These are phyloP conservation scores for Ditula angustiorana DNA, from an alignment of 2,888 invertebrate species.

Conservation along the genomic window DNA sequence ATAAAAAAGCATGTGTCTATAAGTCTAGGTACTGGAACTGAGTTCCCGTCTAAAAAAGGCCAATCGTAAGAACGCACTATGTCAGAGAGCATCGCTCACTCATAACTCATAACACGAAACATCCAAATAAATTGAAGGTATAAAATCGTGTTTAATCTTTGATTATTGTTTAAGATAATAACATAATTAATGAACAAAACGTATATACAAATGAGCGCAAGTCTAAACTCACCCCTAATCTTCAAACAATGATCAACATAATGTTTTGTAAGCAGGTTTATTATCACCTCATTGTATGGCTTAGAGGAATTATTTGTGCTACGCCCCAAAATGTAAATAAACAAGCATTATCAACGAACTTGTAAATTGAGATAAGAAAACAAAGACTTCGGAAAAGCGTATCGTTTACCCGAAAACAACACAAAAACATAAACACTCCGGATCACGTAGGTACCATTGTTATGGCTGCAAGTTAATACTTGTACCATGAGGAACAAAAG, in stretches of 20 bases:
- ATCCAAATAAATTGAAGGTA: too few relatives aligned
- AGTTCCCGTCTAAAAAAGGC: too few relatives aligned
- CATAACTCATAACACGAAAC: too few relatives aligned
- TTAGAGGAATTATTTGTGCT: background rate
- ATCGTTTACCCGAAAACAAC: slow-evolving; percentile 24
- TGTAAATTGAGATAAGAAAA: slow-evolving; percentile 16
- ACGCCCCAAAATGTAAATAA: background rate
- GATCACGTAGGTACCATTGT: slow-evolving; percentile 16
- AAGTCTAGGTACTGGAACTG: too few relatives aligned
- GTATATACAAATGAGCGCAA: background rate
- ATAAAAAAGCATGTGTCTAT: too few relatives aligned
- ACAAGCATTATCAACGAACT: slow-evolving; percentile 9
- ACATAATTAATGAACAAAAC: background rate
- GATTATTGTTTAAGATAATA: background rate
- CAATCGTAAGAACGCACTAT: too few relatives aligned
- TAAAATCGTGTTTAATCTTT: background rate
- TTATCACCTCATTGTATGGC: background rate
- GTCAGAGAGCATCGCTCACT: too few relatives aligned
- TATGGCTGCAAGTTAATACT: slow-evolving; percentile 11
- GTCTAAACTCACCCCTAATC: background rate
- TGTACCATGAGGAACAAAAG: background rate
- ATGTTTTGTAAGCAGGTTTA: slow-evolving; percentile 2
- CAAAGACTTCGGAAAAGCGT: slow-evolving; percentile 20
- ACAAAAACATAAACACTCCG: slow-evolving; percentile 12
- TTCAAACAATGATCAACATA: background rate